A percentile compares a stretch with the other conserved stretches of the same genome.
Evolutionary conservation across 2,797 vertebrate species (phyloP).

Genomic region (Cossypha dichroa): DNA sequence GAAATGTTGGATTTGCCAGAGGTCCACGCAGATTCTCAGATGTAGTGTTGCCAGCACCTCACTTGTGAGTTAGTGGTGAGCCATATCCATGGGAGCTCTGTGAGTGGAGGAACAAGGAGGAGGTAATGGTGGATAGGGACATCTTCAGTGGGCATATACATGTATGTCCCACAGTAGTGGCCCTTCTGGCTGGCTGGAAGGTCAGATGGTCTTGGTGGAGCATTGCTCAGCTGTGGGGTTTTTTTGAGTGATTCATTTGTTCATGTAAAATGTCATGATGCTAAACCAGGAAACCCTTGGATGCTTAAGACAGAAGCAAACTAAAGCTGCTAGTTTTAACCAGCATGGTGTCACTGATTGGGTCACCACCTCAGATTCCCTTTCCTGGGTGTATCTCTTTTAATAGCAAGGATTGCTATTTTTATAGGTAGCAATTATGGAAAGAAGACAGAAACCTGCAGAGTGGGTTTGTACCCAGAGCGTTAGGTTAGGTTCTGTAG

Average conservation of each 20-base stretch:
- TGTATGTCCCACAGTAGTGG: not conserved
- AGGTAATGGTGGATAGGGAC: not conserved
- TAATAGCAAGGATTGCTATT: not conserved
- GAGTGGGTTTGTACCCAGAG: not conserved
- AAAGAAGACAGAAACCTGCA: not conserved
- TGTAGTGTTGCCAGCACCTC: slow-evolving; percentile 45
- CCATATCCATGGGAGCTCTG: slow-evolving; percentile 47
- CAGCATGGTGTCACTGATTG: not conserved
- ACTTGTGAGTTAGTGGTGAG: slow-evolving; percentile 43
- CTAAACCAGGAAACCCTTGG: not conserved
- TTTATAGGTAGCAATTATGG: slow-evolving; percentile 1
- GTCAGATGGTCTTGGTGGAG: not conserved
- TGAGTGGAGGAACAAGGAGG: slow-evolving; percentile 30
- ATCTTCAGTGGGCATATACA: not conserved
- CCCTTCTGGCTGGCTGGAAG: not conserved
- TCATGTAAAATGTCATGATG: not conserved
- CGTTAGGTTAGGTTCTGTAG: not conserved
- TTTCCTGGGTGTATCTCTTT: slow-evolving; percentile 7
- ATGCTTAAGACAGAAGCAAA: not conserved
- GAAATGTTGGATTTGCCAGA: slow-evolving; percentile 34
- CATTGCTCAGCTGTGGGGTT: not conserved
- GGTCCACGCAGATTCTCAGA: slow-evolving; percentile 39
- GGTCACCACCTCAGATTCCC: slow-evolving; percentile 29
- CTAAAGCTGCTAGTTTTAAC: slow-evolving; percentile 44
- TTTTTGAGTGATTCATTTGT: not conserved